These are phyloP conservation scores for Acanthis flammea DNA, from an alignment of 2,797 vertebrate species.

Conservation along the genomic window DNA sequence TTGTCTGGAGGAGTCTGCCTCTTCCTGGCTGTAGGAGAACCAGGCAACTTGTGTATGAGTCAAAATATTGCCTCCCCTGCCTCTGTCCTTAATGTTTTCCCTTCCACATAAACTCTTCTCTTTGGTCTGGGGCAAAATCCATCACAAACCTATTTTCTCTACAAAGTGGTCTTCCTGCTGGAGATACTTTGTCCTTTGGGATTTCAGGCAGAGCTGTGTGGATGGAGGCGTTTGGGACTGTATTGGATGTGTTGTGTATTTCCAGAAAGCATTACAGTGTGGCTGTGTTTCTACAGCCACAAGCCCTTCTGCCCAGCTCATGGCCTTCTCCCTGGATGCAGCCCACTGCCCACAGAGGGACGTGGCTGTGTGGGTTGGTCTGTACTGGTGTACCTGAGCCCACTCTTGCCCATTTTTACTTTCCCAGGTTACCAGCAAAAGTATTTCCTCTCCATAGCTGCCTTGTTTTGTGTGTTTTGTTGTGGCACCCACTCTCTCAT, in stretches of 20 bases:
- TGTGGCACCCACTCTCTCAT: background rate
- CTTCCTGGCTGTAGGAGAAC: background rate
- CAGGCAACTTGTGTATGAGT: background rate
- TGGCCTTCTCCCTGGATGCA: background rate
- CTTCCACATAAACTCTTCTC: background rate
- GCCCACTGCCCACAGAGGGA: background rate
- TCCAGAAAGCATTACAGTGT: background rate
- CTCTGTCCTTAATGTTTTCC: background rate
- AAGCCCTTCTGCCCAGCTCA: background rate
- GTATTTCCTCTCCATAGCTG: accelerated
- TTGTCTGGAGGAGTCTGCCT: background rate
- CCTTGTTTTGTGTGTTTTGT: background rate
- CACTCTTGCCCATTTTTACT: background rate
- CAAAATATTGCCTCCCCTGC: background rate
- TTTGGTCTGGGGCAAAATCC: background rate
- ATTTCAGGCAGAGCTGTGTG: background rate
- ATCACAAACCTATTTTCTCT: background rate
- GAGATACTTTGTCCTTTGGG: background rate
- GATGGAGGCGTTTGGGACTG: accelerated
- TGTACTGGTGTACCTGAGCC: background rate
- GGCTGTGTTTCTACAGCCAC: background rate
- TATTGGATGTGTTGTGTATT: accelerated
- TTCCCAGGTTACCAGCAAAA: background rate
- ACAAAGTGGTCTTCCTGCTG: background rate
- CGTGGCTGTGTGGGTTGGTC: accelerated